phyloP scores from a whole-genome alignment of 2,113 vertebrate genomes.

The Seriola quinqueradiata region DNA sequence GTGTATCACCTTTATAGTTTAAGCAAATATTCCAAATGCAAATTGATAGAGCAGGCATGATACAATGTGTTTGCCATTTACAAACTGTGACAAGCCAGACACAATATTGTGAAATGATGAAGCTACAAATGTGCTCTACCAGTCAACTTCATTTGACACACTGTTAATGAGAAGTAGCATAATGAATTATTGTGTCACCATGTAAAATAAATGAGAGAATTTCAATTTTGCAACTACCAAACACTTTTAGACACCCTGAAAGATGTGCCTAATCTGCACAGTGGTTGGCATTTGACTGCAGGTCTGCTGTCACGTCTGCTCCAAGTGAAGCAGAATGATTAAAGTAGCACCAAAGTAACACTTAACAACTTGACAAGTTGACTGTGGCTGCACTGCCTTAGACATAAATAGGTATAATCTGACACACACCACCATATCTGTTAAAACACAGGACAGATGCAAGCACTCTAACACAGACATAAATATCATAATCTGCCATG shows the following conservation, averaged over 20 bases:
- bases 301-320: constrained; percentile 62
- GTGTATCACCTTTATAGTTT: constrained; percentile 22
- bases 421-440: constrained; percentile 18
- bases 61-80: constrained; percentile 33
- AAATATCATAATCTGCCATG: constrained; percentile 38
- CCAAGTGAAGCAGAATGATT: constrained; percentile 61
- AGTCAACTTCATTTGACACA: constrained; percentile 66
- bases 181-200: constrained; percentile 68
- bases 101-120: constrained; percentile 49
- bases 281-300: constrained; percentile 41
- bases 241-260: constrained; percentile 55
- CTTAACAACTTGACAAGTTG: constrained; percentile 57
- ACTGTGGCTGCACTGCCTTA: constrained; percentile 31
- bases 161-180: constrained; percentile 63
- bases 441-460: neutral
- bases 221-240: constrained; percentile 54
- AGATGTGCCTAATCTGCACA: constrained; percentile 57
- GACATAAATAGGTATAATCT: constrained; percentile 53
- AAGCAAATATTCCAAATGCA: constrained; percentile 44
- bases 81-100: constrained; percentile 41
- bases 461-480: neutral
- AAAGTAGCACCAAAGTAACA: constrained; percentile 54
- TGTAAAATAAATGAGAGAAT: constrained; percentile 56
- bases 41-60: constrained; percentile 24
- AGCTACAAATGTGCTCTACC: constrained; percentile 44